Evolutionary conservation across 2,888 invertebrate genomes (phyloP).

Genomic region (Agrochola lota): DNA sequence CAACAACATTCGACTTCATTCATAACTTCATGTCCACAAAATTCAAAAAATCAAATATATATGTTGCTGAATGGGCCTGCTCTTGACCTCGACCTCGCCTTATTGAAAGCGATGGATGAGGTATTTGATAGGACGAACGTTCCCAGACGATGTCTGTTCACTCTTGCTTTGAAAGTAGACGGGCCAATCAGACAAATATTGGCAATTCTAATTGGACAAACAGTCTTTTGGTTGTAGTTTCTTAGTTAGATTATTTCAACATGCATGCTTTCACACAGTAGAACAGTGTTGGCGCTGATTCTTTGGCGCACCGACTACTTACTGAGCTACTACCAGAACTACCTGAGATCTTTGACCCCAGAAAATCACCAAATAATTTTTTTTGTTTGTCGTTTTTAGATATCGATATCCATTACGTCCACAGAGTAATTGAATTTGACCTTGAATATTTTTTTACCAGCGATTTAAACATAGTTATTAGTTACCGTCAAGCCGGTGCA

Average conservation of each 20-base stretch:
- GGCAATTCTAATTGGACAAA: not conserved
- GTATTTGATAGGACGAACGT: too few species aligned
- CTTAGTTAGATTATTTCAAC: constrained; percentile 5
- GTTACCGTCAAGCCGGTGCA: not conserved
- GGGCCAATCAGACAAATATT: not conserved
- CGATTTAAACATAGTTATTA: not conserved
- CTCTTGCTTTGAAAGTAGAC: not conserved
- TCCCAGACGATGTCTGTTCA: not conserved
- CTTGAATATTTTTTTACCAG: not conserved
- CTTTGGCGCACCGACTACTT: constrained; percentile 5
- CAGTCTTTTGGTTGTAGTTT: not conserved
- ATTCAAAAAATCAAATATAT: not conserved
- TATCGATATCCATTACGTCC: not conserved
- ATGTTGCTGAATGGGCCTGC: not conserved
- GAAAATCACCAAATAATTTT: not conserved
- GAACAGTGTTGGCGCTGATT: constrained; percentile 6
- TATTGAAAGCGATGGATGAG: too few species aligned
- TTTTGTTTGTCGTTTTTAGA: not conserved
- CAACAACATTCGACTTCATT: constrained; percentile 29
- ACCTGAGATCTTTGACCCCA: not conserved
- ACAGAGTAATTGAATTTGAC: not conserved
- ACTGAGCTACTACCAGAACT: not conserved
- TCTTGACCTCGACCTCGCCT: not conserved
- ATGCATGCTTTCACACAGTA: not conserved
- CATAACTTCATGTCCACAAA: constrained; percentile 29